Conservation (phyloP, 2,113 vertebrate genomes). For the Motacilla tschutschensis region DNA sequence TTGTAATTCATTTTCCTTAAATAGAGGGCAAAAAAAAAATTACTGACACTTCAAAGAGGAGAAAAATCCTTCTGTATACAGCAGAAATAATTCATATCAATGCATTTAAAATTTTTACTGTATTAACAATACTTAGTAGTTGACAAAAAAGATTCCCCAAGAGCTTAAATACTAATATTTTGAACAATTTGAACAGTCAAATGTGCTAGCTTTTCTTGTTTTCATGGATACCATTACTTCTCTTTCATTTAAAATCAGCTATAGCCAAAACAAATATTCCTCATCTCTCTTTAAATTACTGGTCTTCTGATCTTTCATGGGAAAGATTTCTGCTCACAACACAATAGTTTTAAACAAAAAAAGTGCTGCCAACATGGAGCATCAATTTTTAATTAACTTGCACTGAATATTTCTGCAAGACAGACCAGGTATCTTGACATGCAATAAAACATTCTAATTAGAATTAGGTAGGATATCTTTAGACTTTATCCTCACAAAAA, state of each 20-base stretch:
- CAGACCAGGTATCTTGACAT: not conserved
- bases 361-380: not conserved
- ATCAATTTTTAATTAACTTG: not conserved
- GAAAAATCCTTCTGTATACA: not conserved
- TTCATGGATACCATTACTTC: not conserved
- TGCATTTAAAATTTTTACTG: not conserved
- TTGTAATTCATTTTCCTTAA: slow-evolving; percentile 94
- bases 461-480: not conserved
- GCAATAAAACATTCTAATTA: not conserved
- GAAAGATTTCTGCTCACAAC: not conserved
- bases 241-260: not conserved
- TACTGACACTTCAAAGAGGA: not conserved
- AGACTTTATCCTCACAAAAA: not conserved
- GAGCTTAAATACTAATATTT: not conserved
- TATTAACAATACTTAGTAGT: not conserved
- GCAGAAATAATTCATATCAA: not conserved
- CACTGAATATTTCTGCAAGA: not conserved
- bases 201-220: not conserved
- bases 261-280: not conserved
- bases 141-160: not conserved
- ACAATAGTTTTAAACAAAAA: not conserved
- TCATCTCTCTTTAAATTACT: not conserved
- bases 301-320: not conserved
- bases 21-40: not conserved
- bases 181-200: not conserved